Base-by-base conservation (phyloP, 2,888 invertebrate genomes). In the Tipula vernalis region DNA sequence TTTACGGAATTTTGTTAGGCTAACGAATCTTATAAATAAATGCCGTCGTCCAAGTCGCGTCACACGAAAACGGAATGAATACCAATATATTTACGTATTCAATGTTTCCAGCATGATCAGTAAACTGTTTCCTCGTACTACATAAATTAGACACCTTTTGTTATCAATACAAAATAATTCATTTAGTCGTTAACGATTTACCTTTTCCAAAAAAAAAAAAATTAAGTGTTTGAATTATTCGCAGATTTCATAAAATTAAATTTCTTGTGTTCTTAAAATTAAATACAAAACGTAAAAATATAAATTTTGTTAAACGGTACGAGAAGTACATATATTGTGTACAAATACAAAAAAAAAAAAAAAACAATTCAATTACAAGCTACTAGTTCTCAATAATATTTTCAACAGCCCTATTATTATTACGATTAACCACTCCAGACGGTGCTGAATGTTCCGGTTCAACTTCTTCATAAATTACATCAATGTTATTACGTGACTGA, bases 391-490 rank as follows among this genome's bases (percentile, higher is more conserved):
- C 71, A 71, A 71, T 18, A 28, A 10, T 28, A 28, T 71, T 71
- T 57, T 57, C 51, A 57, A 5, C 51, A 15, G 15, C 15, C 15
- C 15, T 15, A 15, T 57, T 15, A 57, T 15, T 57, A 5, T n/a
- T 15, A 15, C 15, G n/a, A 51, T 51, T n/a, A 51, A 15, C 15
- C n/a, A 51, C 2, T 51, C 51, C 15, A 5, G 51, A 51, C 15
- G 39, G 39, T 5, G 36, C 12, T 36, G 84, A 5, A 39, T 39
- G 36, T 36, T 87, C 87, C 42, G 87, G 87, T 87, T 88, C 88
- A 88, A 91, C 90, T 87, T 91, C 91, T 88, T 91, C 91, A 88
- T 91, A 91, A 88, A 91, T 91, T 87, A 91, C 91, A 89, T 91
- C 91, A 89, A 91, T 91, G 89, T 89, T 91, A 86, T 18, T 42